Evolutionary conservation across 2,113 vertebrate genomes (phyloP), one percentile per base, ranked within the genome.

Genomic region (Athene cunicularia): DNA sequence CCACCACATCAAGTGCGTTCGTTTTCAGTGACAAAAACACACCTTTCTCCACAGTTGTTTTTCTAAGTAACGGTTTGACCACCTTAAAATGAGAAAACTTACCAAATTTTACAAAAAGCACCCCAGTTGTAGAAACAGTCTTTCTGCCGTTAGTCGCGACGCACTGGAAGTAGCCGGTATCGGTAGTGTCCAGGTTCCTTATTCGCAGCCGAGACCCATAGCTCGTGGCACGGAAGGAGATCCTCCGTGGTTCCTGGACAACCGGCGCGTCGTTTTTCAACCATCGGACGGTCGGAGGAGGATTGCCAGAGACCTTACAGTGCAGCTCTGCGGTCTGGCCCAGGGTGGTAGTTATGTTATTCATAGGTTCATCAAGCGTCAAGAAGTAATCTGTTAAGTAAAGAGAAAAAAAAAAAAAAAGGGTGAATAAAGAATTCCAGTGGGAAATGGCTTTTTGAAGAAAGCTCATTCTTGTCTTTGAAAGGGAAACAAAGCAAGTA

Each of bases 91-190:
- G 45, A 16, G 6, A 21, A 18, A 60, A 83, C 99, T 98, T 97
- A 99, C 99, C 99, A 3, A 99, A 99, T 92, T 99, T 99, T 23
- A 99, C 99, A 9, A 99, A 99, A 37, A 99, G 97, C 90, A 99
- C 99, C 0, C 99, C 99, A 0, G 99, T 99, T 12, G 99, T 99
- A 43, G 99, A 99, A 7, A 99, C 99, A 0, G 98, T 99, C 35
- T 99, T 99, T 52, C 98, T 98, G 95, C 96, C 98, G 9, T 99
- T 99, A 22, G 98, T 99, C 4, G 99, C 99, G 32, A 99, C 98
- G 3, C 99, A 99, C 98, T 99, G 99, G 98, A 99, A 99, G 98
- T 99, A 99, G 59, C 99, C 99, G 0, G 99, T 99, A 95, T 99
- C 99, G 0, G 99, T 99, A 5, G 99, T 99, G 97, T 99, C 99